Evolutionary conservation across 2,797 vertebrate genomes (phyloP).

Genomic region (Nannoperca australis): DNA sequence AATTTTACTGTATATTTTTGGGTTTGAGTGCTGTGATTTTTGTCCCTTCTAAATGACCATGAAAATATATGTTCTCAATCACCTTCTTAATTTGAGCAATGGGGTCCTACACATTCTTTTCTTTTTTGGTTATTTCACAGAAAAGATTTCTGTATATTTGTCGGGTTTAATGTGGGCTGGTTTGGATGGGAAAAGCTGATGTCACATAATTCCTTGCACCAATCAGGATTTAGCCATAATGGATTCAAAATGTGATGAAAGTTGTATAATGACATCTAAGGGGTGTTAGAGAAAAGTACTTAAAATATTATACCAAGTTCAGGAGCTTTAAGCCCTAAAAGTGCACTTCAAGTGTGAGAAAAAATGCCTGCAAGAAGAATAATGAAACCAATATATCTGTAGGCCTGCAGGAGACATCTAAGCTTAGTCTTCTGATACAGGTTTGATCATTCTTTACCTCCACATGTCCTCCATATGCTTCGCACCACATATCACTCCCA

Average conservation of each 20-base stretch:
- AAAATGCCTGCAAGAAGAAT: conserved; percentile 16
- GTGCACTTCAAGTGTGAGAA: conserved; percentile 12
- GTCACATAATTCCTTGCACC: neutral
- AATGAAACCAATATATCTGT: conserved; percentile 49
- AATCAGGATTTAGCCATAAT: neutral
- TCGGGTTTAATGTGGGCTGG: neutral
- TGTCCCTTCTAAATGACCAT: conserved; percentile 1
- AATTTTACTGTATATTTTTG: conserved; percentile 1
- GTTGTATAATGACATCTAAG: neutral
- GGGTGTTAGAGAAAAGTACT: conserved; percentile 19
- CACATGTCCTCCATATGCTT: conserved; percentile 68
- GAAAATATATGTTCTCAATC: neutral
- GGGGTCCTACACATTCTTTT: neutral
- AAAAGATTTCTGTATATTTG: neutral
- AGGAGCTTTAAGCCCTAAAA: conserved; percentile 30
- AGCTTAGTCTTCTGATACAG: conserved; percentile 56
- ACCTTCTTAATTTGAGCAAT: neutral
- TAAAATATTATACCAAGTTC: neutral
- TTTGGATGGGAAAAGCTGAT: neutral
- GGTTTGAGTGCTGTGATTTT: neutral
- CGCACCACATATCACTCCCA: conserved; percentile 25
- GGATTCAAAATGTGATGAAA: neutral
- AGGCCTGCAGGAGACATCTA: conserved; percentile 55
- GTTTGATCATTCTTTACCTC: conserved; percentile 51
- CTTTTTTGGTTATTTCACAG: neutral